A percentile compares a stretch with the other conserved stretches of the same genome.
Conservation (phyloP, 1,140 invertebrate genomes). For the Glossosoma conforme region DNA sequence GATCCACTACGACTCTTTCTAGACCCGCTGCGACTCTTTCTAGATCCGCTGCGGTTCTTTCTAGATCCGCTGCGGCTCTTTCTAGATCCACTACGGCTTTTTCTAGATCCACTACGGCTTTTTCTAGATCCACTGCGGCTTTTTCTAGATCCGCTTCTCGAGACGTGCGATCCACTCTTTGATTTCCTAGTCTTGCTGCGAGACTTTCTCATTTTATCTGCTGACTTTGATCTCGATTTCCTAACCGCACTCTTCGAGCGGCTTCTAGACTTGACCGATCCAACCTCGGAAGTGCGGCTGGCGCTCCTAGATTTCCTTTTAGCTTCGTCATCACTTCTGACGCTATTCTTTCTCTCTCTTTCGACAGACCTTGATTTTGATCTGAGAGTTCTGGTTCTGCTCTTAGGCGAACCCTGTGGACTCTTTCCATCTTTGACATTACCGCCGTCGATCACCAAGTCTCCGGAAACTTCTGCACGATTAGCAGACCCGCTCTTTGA, state of each 20-base stretch:
- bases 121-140: constrained; percentile 11
- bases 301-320: constrained; percentile 2
- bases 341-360: not conserved
- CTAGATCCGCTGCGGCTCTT: constrained; percentile 1
- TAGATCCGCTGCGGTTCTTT: constrained; percentile 17
- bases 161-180: constrained; percentile 31
- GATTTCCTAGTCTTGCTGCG: constrained; percentile 24
- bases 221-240: too few relatives aligned
- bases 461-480: not conserved
- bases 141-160: constrained; percentile 27
- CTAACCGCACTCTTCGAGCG: too few relatives aligned
- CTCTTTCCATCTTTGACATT: constrained; percentile 1
- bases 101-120: constrained; percentile 7
- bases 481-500: constrained; percentile 18
- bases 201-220: not conserved
- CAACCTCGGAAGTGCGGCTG: too few relatives aligned
- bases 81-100: constrained; percentile 13
- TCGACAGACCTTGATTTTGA: constrained; percentile 28
- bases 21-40: constrained; percentile 24
- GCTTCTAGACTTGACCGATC: too few relatives aligned
- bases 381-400: constrained; percentile 25
- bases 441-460: not conserved
- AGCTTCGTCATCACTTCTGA: not conserved
- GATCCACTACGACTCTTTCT: constrained; percentile 19
- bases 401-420: constrained; percentile 14